Conservation (phyloP, 2,797 vertebrate genomes). For the Sorex maritimensis region DNA sequence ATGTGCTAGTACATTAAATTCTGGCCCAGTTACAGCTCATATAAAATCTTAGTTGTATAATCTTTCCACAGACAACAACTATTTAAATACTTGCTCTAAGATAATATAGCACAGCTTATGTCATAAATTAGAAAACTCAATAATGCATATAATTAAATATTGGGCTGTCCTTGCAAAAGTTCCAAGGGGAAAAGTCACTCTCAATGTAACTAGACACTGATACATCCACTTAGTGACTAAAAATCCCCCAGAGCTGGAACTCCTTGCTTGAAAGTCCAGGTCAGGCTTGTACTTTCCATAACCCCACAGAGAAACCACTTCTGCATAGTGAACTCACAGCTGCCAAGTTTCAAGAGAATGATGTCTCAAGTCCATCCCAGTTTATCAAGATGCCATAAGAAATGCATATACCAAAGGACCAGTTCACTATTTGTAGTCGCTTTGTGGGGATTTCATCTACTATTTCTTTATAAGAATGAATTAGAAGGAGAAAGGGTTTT, state of each 20-base stretch:
- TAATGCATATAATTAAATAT: neutral
- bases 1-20: slow-evolving; percentile 14
- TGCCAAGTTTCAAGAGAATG: neutral
- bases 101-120: neutral
- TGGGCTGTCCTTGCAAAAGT: neutral
- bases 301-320: neutral
- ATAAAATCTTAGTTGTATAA: slow-evolving; percentile 15
- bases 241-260: neutral
- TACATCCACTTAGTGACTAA: neutral
- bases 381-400: slow-evolving; percentile 18
- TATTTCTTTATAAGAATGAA: neutral
- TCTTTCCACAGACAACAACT: slow-evolving; percentile 3
- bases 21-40: neutral
- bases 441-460: neutral
- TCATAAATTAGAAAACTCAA: slow-evolving; percentile 20
- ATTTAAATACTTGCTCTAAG: slow-evolving; percentile 38
- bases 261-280: neutral
- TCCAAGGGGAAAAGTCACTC: slow-evolving; percentile 3
- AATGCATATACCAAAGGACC: neutral
- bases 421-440: neutral
- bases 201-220: neutral
- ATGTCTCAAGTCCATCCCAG: neutral
- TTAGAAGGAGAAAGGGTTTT: neutral
- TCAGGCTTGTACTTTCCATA: neutral
- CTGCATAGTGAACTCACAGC: neutral